Percentiles rank a stretch among this genome's conserved stretches.
Evolutionary conservation across 2,888 invertebrate species (phyloP).

Genomic region (Tromatobia lineatoria): DNA sequence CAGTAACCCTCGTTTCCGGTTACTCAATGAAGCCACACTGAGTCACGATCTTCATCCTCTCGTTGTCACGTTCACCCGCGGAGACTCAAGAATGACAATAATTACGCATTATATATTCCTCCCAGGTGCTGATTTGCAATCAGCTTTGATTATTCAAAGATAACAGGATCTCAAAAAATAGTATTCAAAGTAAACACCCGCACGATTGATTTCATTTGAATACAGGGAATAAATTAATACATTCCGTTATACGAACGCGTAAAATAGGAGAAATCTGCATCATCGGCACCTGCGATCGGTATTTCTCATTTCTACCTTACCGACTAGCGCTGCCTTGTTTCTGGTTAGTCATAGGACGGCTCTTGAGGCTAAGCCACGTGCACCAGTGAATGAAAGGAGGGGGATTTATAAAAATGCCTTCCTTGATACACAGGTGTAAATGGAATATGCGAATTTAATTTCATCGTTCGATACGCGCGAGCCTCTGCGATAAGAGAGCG

Average conservation of each 20-base stretch:
- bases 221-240: not conserved
- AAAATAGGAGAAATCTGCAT: not conserved
- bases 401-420: not conserved
- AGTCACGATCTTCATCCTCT: constrained; percentile 47
- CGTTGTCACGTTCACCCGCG: constrained; percentile 51
- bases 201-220: not conserved
- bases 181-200: not conserved
- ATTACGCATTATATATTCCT: constrained; percentile 1
- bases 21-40: constrained; percentile 54
- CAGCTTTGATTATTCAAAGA: not conserved
- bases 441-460: constrained; percentile 56
- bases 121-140: constrained; percentile 1
- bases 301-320: constrained; percentile 25
- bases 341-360: not conserved
- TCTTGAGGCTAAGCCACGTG: constrained; percentile 34
- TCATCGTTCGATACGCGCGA: constrained; percentile 29
- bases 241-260: not conserved
- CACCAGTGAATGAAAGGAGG: constrained; percentile 25
- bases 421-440: constrained; percentile 48
- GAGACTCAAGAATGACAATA: constrained; percentile 15
- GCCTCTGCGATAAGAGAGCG: constrained; percentile 46
- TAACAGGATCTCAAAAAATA: constrained; percentile 7
- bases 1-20: constrained; percentile 55
- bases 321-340: constrained; percentile 15
- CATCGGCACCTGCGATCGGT: not conserved